phyloP scores from a whole-genome alignment of 2,888 invertebrate species.

The Nomada fabriciana region DNA sequence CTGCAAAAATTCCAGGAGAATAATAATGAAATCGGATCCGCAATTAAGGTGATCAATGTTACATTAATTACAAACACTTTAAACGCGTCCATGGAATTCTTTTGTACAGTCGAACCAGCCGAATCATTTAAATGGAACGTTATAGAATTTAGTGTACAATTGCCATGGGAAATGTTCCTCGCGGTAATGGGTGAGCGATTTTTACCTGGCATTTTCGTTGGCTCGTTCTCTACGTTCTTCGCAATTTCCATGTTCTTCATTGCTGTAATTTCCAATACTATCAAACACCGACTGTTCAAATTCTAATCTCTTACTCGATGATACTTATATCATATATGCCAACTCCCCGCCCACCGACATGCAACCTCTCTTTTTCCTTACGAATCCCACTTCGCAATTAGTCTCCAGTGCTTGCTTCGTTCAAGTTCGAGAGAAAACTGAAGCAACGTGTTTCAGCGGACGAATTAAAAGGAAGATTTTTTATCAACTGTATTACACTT shows the following conservation, averaged over 20 bases:
- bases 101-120: too few species aligned
- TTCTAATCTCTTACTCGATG: slow-evolving; percentile 52
- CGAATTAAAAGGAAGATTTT: not conserved
- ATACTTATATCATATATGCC: slow-evolving; percentile 56
- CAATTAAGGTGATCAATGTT: too few species aligned
- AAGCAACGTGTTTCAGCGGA: not conserved
- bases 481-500: not conserved
- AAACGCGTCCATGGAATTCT: too few species aligned
- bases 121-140: too few species aligned
- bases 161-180: too few species aligned
- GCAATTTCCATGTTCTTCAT: slow-evolving; percentile 25
- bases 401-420: slow-evolving; percentile 4
- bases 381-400: slow-evolving; percentile 25
- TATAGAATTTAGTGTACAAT: too few species aligned
- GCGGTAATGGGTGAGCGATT: not conserved
- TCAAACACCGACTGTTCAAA: slow-evolving; percentile 58
- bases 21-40: too few species aligned
- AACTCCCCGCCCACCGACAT: slow-evolving; percentile 48
- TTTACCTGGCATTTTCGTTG: slow-evolving; percentile 42
- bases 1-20: too few species aligned
- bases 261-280: slow-evolving; percentile 55
- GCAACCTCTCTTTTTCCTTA: slow-evolving; percentile 45
- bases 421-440: not conserved
- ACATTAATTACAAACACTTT: too few species aligned
- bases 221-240: slow-evolving; percentile 14